Percentiles rank a stretch among this genome's conserved stretches.
Evolutionary conservation across 2,888 invertebrate species (phyloP).

Genomic region (Athrips mouffetella): DNA sequence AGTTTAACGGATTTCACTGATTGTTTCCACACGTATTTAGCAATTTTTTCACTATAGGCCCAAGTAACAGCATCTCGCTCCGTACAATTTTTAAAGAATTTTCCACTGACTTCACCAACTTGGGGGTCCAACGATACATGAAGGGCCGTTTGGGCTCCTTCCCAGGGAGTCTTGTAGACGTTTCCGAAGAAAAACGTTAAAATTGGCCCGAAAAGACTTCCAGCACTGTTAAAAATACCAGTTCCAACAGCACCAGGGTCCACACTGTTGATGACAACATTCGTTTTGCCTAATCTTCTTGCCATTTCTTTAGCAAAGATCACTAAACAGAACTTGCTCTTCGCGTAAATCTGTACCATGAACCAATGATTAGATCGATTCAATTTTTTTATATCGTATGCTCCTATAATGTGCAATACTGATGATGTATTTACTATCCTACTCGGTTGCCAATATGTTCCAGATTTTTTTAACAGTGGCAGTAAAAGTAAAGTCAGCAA

Average conservation of each 20-base stretch:
- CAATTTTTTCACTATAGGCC: slow-evolving; percentile 81
- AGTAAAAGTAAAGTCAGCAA: slow-evolving; percentile 92
- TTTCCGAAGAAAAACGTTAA: slow-evolving; percentile 79
- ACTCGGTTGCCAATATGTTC: slow-evolving; percentile 77
- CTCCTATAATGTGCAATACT: slow-evolving; percentile 82
- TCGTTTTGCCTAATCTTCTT: slow-evolving; percentile 78
- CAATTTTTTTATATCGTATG: slow-evolving; percentile 82
- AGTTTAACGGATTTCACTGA: slow-evolving; percentile 84
- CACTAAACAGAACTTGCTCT: slow-evolving; percentile 84
- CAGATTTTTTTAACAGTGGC: slow-evolving; percentile 83
- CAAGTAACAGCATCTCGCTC: slow-evolving; percentile 78
- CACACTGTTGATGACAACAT: slow-evolving; percentile 86
- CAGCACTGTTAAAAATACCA: slow-evolving; percentile 80
- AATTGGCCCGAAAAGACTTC: slow-evolving; percentile 61
- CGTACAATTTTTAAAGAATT: slow-evolving; percentile 88
- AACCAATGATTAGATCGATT: slow-evolving; percentile 78
- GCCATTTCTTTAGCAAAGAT: slow-evolving; percentile 86
- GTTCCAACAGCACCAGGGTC: slow-evolving; percentile 92
- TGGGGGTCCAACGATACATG: slow-evolving; percentile 85
- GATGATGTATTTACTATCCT: slow-evolving; percentile 90
- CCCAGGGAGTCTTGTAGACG: slow-evolving; percentile 85
- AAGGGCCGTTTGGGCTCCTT: slow-evolving; percentile 90
- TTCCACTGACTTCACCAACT: slow-evolving; percentile 82
- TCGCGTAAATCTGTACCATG: slow-evolving; percentile 74
- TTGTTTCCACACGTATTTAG: slow-evolving; percentile 88